Evolutionary conservation across 2,797 vertebrate species (phyloP), one percentile per base, ranked within the genome.

Genomic region (Epinephelus malabaricus): DNA sequence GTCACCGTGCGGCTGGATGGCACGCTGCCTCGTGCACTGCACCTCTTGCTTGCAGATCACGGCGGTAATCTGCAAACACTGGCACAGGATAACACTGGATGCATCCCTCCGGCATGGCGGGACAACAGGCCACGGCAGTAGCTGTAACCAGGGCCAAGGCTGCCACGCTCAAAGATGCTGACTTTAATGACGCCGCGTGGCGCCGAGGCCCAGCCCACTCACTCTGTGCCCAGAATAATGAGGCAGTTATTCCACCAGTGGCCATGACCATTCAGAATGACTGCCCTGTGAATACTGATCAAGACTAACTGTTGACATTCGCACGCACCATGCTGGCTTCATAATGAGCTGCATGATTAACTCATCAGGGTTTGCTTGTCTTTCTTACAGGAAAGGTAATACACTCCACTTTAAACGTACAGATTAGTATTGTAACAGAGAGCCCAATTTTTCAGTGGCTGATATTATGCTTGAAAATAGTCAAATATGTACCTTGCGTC

Each of bases 151-250:
- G 56, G 67, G 73, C 73, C 74, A 72, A 76, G 77, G 69, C 86
- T 64, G 70, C 78, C 25, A 43, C 18, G 68, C 79, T 79, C 51
- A 83, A 83, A 88, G 79, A 89, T 80, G 83, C 77, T 84, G 85
- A 86, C 87, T 89, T 84, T 86, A 91, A 90, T 89, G 82, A 85
- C 59, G 58, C 73, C 25, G 66, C 40, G 50, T 21, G 43, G 78
- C 23, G 18, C 61, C 2, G n/a, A 61, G 69, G 78, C 81, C 84
- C 81, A 38, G 72, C 89, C 83, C 85, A 53, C 78, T 84, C 85
- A 38, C 83, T 90, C 89, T 81, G 82, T 82, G 86, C 82, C 82
- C 72, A 40, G 82, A 89, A 90, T 92, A 92, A 91, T 89, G 89
- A 92, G 88, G 76, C 78, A 61, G 76, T 82, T 89, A 84, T 88